Evolutionary conservation across 2,797 vertebrate species (phyloP), one percentile per base, ranked within the genome.

Genomic region (Perodicticus potto): DNA sequence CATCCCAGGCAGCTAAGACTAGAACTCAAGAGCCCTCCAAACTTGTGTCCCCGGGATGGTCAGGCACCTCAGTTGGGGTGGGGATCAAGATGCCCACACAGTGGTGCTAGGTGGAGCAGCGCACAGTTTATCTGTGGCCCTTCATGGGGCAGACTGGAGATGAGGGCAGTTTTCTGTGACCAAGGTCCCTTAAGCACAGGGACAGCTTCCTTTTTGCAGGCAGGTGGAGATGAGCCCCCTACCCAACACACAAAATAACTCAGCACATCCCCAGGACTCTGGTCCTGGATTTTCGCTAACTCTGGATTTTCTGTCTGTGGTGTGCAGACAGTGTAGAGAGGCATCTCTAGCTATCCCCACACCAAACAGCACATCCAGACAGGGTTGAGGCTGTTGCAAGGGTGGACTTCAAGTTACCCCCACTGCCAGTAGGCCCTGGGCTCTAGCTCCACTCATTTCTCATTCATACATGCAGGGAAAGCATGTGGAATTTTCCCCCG

Each of bases 51-150:
- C 12, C 13, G 49, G 29, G 29, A 11, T 13, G 19, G 34, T 23
- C 34, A 59, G 67, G 32, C 29, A 22, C 29, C n/a, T 27, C 43
- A 70, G 4, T 7, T 25, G 76, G n/a, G 49, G 4, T 53, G 53
- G 77, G 55, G n/a, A 27, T 23, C 17, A 16, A 55, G 20, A 7
- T 10, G 6, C 63, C 78, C 8, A 8, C 1, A 16, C 29, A 5
- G 40, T 22, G 16, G 57, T 9, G 45, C 22, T 20, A 49, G 19
- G 5, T 7, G 3, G 3, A 19, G 2, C 7, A 29, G 17, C 0
- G 2, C 40, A 4, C 57, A 0, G 80, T n/a, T 34, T 29, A 43
- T 37, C 63, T 22, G 34, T 3, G 23, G 29, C 86, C 49, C 19
- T 7, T 43, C 43, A 76, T 27, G 34, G 1, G 0, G 25, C 7